Base-by-base conservation (phyloP, 1,140 invertebrate genomes). In the Drosophila busckii region DNA sequence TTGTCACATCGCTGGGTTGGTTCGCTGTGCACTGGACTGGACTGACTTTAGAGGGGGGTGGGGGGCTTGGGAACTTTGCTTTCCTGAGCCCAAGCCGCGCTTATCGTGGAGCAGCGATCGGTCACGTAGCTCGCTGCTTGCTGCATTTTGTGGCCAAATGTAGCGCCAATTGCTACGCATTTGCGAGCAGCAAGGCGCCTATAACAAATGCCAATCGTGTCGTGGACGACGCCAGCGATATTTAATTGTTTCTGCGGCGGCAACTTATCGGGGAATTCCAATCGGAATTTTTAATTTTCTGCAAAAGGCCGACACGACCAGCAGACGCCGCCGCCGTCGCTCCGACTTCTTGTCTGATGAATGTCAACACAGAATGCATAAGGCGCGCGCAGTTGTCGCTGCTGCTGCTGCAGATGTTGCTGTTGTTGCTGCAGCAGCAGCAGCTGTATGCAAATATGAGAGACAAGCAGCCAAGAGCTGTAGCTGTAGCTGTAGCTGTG, bases 181-280 rank as follows among this genome's bases (percentile, higher is more conserved):
- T 80, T 73, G 68, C 75, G 75, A 66, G 65, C 75, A 82, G 26
- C 71, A 28, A 76, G 73, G 73, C 75, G 75, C 75, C 70, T 80
- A 82, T 80, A 80, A 85, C 82, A 85, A 85, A 85, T 85, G 82
- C 68, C 75, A 85, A 82, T 78, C 73, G 67, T 85, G 73, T 71
- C 70, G 82, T 71, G 63, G 68, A 56, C 64, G 71, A 82, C 70
- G 75, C 76, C 76, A 83, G 70, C 76, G 76, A 82, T 83, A 82
- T 82, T 82, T 82, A 82, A 82, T 82, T 82, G 75, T 82, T 82
- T 62, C 55, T 82, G 76, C 69, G 60, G 69, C 69, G 44, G 67
- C 75, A 59, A 70, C 76, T 82, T 83, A 82, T 82, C 75, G 76
- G 76, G 75, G 76, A 82, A 82, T 83, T 75, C 65, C 75, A 69